A percentile compares a stretch with the other conserved stretches of the same genome.
These are phyloP conservation scores for Chalcosyrphus nemorum DNA, from an alignment of 2,888 invertebrate genomes.

Conservation along the genomic window DNA sequence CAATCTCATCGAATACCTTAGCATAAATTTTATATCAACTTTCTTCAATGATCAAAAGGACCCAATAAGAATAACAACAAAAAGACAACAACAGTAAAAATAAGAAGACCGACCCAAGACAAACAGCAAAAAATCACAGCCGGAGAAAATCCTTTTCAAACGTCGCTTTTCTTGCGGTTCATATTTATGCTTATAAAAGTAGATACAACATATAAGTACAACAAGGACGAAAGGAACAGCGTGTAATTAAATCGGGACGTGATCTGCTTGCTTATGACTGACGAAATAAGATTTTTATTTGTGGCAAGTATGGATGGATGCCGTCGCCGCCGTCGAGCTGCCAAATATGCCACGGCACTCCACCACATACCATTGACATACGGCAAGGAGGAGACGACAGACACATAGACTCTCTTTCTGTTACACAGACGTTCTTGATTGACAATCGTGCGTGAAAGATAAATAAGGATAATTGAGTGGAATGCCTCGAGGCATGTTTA, in stretches of 20 bases:
- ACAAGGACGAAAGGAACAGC: constrained; percentile 6
- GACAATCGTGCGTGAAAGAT: constrained; percentile 42
- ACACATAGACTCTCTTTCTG: neutral
- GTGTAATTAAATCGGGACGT: constrained; percentile 63
- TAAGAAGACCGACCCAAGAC: neutral
- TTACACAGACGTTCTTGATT: constrained; percentile 33
- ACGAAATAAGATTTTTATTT: constrained; percentile 50
- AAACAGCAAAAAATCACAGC: constrained; percentile 8
- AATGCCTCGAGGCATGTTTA: constrained; percentile 5
- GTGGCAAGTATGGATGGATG: constrained; percentile 11
- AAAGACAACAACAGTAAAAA: neutral
- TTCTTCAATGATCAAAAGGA: neutral
- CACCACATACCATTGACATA: neutral
- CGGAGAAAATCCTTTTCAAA: neutral
- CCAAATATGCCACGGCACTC: constrained; percentile 15
- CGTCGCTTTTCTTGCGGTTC: constrained; percentile 7
- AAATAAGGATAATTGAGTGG: constrained; percentile 49
- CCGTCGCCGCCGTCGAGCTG: neutral
- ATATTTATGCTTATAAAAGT: constrained; percentile 6
- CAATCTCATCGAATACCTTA: constrained; percentile 35
- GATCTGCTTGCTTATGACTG: constrained; percentile 31
- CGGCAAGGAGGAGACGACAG: neutral
- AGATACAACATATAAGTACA: neutral
- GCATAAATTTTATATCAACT: constrained; percentile 29
- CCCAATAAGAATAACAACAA: neutral